A percentile compares a stretch with the other conserved stretches of the same genome.
Evolutionary conservation across 1,140 invertebrate species (phyloP).

Genomic region (Drosophila willistoni): DNA sequence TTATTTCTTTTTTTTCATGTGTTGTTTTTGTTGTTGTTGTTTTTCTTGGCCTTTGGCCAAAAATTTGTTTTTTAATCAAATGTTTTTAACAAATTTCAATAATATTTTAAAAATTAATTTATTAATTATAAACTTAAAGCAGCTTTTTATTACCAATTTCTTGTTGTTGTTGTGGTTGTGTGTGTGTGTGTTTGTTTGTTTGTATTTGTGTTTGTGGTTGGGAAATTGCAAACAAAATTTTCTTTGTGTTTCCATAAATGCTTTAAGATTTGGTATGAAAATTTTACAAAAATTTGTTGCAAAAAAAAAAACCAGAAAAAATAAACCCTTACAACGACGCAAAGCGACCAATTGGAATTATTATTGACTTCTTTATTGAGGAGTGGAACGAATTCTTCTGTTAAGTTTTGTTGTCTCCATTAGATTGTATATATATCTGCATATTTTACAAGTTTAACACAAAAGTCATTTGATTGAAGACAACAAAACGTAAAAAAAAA

Average conservation of each 20-base stretch:
- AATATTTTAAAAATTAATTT: constrained; percentile 69
- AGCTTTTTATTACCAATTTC: constrained; percentile 53
- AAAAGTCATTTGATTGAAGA: not conserved
- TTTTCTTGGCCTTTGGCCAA: constrained; percentile 32
- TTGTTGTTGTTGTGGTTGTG: constrained; percentile 4
- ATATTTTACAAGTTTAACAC: constrained; percentile 6
- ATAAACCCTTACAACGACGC: no score
- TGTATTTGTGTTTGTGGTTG: constrained; percentile 11
- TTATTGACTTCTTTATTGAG: not conserved
- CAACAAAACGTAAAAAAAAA: constrained; percentile 5
- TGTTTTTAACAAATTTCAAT: constrained; percentile 46
- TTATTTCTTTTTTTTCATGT: constrained; percentile 17
- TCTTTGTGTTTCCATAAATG: constrained; percentile 15
- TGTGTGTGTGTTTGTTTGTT: no score
- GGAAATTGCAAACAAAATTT: constrained; percentile 13
- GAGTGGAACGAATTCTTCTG: not conserved
- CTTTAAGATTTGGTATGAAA: constrained; percentile 1
- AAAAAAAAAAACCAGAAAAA: not conserved
- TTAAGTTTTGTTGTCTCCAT: constrained; percentile 4
- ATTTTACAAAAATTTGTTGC: constrained; percentile 6
- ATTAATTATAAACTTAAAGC: constrained; percentile 76
- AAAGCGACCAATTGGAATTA: not conserved
- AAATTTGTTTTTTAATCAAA: constrained; percentile 56
- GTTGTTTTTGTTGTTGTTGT: constrained; percentile 13
- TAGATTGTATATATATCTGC: not conserved